Percentiles rank a stretch among this genome's conserved stretches.
These are phyloP conservation scores for Triplophysa bombifrons DNA, from an alignment of 2,797 vertebrate genomes.

Conservation along the genomic window DNA sequence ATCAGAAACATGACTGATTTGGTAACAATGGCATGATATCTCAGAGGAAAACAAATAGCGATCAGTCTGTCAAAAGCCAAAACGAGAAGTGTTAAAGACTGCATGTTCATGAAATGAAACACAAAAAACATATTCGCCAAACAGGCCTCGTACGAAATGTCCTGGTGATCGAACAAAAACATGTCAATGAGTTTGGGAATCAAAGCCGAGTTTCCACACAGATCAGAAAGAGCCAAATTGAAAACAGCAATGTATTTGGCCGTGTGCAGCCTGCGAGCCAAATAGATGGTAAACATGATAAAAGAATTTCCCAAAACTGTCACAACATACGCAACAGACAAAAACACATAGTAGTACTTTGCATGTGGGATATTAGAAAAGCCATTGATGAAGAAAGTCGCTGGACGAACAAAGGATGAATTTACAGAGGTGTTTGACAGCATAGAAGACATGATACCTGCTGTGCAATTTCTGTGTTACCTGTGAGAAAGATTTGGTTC, in stretches of 20 bases:
- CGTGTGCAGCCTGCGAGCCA: conserved; percentile 44
- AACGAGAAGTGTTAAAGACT: conserved; percentile 47
- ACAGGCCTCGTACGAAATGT: conserved; percentile 46
- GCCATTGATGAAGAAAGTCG: conserved; percentile 35
- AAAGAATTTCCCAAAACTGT: conserved; percentile 53
- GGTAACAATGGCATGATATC: conserved; percentile 47
- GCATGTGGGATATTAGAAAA: conserved; percentile 48
- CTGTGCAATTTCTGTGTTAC: background rate
- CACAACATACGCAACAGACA: conserved; percentile 47
- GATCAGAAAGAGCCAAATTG: conserved; percentile 37
- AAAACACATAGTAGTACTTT: conserved; percentile 45
- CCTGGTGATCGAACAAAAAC: conserved; percentile 51
- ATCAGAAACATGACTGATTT: conserved; percentile 41
- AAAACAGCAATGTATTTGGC: conserved; percentile 54
- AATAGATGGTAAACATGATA: conserved; percentile 47
- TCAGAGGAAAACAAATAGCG: conserved; percentile 56
- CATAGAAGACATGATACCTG: background rate
- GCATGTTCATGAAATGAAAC: conserved; percentile 41
- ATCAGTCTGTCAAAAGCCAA: conserved; percentile 53
- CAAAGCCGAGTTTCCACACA: conserved; percentile 50
- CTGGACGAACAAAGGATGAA: conserved; percentile 23
- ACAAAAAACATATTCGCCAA: conserved; percentile 53
- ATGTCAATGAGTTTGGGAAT: conserved; percentile 51
- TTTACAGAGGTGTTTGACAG: background rate
- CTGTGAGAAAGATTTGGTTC: background rate